Conservation (phyloP, 2,113 vertebrate genomes). For the Pseudopodoces humilis region DNA sequence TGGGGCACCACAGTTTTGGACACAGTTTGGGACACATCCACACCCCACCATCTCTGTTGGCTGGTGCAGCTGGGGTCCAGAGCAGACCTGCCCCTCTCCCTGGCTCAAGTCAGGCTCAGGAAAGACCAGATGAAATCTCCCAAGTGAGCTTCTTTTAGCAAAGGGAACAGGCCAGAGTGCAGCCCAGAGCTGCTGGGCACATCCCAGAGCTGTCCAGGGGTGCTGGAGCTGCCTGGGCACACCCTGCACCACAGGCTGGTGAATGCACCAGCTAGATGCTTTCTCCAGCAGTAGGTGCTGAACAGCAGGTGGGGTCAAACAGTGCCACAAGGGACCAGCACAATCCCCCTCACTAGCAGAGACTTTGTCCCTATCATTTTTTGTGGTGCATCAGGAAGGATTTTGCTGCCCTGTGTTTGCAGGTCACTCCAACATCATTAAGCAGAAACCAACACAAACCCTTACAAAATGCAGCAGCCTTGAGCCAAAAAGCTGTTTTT, state of each 20-base stretch:
- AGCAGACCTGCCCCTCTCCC: not conserved
- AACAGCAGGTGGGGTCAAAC: not conserved
- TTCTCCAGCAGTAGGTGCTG: not conserved
- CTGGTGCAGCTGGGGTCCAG: not conserved
- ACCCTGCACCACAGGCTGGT: not conserved
- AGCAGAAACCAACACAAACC: not conserved
- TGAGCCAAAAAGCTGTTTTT: not conserved
- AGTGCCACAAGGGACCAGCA: not conserved
- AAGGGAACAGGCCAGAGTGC: not conserved
- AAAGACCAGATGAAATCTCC: not conserved
- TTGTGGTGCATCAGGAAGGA: not conserved
- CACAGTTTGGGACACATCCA: not conserved
- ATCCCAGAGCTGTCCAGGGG: not conserved
- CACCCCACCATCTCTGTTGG: not conserved
- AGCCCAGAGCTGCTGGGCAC: not conserved
- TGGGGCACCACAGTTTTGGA: rapidly evolving
- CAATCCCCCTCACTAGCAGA: not conserved
- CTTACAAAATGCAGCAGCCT: not conserved
- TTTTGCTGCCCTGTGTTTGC: not conserved
- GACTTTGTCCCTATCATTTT: not conserved
- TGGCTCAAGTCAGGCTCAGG: not conserved
- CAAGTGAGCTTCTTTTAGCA: not conserved
- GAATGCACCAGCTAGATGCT: rapidly evolving
- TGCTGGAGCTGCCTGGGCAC: not conserved
- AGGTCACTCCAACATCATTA: not conserved